Conservation (phyloP, 2,888 invertebrate species). For the Hermaeophaga mercurialis region DNA sequence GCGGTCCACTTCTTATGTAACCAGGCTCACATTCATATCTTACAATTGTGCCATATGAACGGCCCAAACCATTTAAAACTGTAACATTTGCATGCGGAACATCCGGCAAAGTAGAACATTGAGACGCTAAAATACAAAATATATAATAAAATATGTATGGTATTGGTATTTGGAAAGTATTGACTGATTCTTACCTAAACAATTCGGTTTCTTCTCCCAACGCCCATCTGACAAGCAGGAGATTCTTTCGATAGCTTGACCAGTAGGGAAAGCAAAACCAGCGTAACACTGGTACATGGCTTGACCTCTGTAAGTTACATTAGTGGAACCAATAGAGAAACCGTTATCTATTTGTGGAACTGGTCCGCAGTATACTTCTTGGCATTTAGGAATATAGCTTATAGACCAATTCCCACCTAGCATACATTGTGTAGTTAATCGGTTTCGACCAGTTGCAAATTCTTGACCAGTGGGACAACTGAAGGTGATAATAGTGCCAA, state of each 20-base stretch:
- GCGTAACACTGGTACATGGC: conserved; percentile 97
- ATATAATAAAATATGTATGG: neutral
- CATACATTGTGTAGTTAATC: conserved; percentile 83
- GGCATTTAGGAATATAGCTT: conserved; percentile 89
- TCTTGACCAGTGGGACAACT: conserved; percentile 94
- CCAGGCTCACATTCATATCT: conserved; percentile 92
- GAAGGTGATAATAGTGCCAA: conserved; percentile 86
- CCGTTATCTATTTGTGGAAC: conserved; percentile 98
- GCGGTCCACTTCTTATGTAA: conserved; percentile 85
- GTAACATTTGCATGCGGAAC: conserved; percentile 87
- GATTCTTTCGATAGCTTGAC: conserved; percentile 84
- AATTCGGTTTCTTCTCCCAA: conserved; percentile 92
- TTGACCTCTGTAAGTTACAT: conserved; percentile 91
- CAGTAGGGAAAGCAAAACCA: conserved; percentile 91
- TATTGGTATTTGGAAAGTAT: no score
- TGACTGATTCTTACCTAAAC: conserved; percentile 66
- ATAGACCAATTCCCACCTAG: conserved; percentile 92
- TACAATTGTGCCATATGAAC: conserved; percentile 92
- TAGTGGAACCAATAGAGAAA: conserved; percentile 93
- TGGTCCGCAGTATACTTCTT: conserved; percentile 96
- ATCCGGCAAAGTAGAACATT: conserved; percentile 85
- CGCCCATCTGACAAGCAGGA: conserved; percentile 87
- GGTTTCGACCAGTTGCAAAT: conserved; percentile 86
- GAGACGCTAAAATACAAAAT: conserved; percentile 71
- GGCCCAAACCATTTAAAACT: conserved; percentile 85